Base-by-base conservation (phyloP, 2,797 vertebrate genomes). In the Zalophus californianus region DNA sequence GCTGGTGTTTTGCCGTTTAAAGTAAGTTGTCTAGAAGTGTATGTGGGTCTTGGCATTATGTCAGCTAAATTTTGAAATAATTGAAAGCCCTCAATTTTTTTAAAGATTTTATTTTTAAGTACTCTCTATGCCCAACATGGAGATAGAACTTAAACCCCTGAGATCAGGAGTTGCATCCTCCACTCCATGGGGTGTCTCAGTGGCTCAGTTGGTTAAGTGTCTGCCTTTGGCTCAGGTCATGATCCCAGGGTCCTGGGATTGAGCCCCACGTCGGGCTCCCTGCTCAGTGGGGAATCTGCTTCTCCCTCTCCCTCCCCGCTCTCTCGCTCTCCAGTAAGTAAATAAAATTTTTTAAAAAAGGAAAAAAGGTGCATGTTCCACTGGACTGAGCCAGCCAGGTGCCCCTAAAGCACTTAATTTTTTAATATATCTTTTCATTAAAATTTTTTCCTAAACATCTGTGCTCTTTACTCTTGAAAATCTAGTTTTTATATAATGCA, bases 1-100 rank as follows among this genome's bases (percentile, higher is more conserved):
- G 99, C 99, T 8, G 99, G 99, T 85, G 99, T 99, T 3, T 98
- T 99, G 94, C 99, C 99, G 48, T 99, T 98, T 97, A 99, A 99
- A 99, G 99, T 99, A 98, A 98, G 98, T 98, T 75, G 60, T 56
- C 41, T 6, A n/a, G 25, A 97, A 75, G 27, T 86, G 16, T 62
- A 4, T 21, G 1, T 35, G 58, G 79, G 20, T 89, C 32, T 86
- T 44, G 10, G 50, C 80, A 58, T 77, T 87, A 38, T n/a, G 15
- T 58, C 18, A 82, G 75, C 16, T 83, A 56, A 44, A 66, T 12
- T 95, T 94, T 82, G n/a, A 90, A 90, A 92, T 87, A 54, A 79
- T 75, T 87, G 11, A 68, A 62, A 87, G 11, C 66, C 52, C 20
- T 84, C 89, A 50, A 41, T 89, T 87, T 92, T 73, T 73, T 41